Base-by-base conservation (phyloP, 2,888 invertebrate species). In the Nezara viridula region DNA sequence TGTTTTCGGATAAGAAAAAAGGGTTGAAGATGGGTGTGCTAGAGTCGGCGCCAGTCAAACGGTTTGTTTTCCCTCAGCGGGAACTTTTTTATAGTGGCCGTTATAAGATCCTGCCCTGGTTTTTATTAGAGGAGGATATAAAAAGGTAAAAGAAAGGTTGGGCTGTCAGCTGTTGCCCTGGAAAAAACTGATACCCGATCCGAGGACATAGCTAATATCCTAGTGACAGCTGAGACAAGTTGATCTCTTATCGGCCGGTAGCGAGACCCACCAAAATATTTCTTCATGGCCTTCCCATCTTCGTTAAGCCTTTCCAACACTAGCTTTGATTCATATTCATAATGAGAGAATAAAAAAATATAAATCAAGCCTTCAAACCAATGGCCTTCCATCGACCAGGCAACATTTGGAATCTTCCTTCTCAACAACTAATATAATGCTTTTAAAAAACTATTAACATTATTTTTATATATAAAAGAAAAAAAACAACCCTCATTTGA, bases 181-280 rank as follows among this genome's bases (percentile, higher is more conserved):
- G 44, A 40, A 86, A 85, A 86, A 73, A 55, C 87, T 49, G 66
- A 50, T 32, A 85, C 55, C 50, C 86, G 89, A 40, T 60, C 88
- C 90, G 66, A 66, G 66, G 73, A 88, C 89, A 89, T 89, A 89
- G 89, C 89, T 89, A 90, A 90, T 90, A 89, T 90, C 88, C 81
- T 85, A 90, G 89, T 86, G 89, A 90, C 90, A 90, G 90, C 66
- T 49, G 87, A 73, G 87, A 87, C 87, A 87, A 87, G 87, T 87
- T 87, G 87, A 87, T 87, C 87, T 73, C 66, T 87, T 87, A 87
- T 87, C 87, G 87, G 87, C 73, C 87, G 47, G 87, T 87, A 87
- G 87, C 87, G 87, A 37, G 60, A 44, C 86, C 66, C 66, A 66
- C 66, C 32, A 66, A 66, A 66, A 66, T 66, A 66, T 66, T 66